A percentile compares a stretch with the other conserved stretches of the same genome.
Conservation (phyloP, 2,113 vertebrate genomes). For the Oophaga pumilio region DNA sequence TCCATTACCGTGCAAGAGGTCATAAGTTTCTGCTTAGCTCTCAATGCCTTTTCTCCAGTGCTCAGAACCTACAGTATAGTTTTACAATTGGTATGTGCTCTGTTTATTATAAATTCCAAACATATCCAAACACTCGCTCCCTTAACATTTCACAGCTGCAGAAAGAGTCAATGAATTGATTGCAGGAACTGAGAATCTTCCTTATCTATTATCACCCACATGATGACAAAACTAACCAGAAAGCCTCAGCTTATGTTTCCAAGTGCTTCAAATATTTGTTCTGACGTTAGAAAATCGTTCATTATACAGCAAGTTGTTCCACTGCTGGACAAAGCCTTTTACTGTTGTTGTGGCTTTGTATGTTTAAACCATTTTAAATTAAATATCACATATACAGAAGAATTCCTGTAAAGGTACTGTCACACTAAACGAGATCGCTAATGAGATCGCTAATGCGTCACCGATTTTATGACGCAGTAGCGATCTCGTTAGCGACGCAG, state of each 20-base stretch:
- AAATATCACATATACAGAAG: too few relatives aligned
- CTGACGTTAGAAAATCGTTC: not conserved
- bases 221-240: not conserved
- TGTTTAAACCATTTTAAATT: too few relatives aligned
- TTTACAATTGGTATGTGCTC: conserved; percentile 54
- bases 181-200: conserved; percentile 32
- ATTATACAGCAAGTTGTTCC: not conserved
- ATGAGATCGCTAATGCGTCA: too few relatives aligned
- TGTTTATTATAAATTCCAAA: conserved; percentile 58
- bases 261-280: conserved; percentile 7
- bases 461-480: too few relatives aligned
- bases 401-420: too few relatives aligned
- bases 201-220: conserved; percentile 50
- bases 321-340: not conserved
- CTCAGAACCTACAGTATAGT: conserved; percentile 20
- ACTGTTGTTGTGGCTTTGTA: not conserved
- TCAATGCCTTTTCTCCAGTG: not conserved
- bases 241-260: not conserved
- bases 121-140: conserved; percentile 47
- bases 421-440: too few relatives aligned
- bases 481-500: too few relatives aligned
- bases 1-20: conserved; percentile 41
- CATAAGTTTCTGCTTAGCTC: conserved; percentile 2
- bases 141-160: conserved; percentile 54
- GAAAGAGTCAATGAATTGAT: conserved; percentile 38